Evolutionary conservation across 2,888 invertebrate genomes (phyloP), one percentile per base, ranked within the genome.

Genomic region (Entomobrya multifasciata): DNA sequence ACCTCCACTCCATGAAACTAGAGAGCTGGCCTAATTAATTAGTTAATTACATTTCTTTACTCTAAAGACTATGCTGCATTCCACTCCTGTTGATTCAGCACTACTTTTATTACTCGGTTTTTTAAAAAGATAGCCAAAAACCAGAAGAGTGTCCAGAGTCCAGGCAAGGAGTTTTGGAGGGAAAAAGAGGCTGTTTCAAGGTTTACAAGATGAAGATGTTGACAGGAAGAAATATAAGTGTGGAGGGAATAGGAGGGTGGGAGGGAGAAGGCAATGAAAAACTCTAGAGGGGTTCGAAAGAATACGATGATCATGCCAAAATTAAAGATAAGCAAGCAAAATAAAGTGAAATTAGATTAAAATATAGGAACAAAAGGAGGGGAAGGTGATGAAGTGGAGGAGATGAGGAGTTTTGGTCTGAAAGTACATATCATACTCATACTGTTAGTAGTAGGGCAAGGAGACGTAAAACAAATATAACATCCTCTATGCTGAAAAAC

Each of bases 1-100:
- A 6, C 36, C 36, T 36, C 8, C 36, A 4, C 36, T 6, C 36
- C 36, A 36, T 36, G 36, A 36, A 36, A 36, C 36, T 36, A 36
- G 36, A 36, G 36, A 36, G 8, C 8, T 36, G 27, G 60, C 49
- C 27, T 85, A 85, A 85, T 85, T 85, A 85, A 79, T 85, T 85
- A 85, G 72, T 85, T 85, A 79, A 79, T 78, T 85, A 85, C 72
- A 78, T 85, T 78, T 85, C 67, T 44, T 60, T 36, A 67, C 49
- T 65, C 27, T 57, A 20, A 60, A 57, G 60, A 74, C 52, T 36
- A 36, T 36, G 36, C 52, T 30, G n/a, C 27, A 52, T 74, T 17
- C 0, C 49, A 10, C 74, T 74, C 74, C 74, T 74, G 74, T 74
- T 74, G 74, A 74, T 74, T 74, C 74, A 49, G 74, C 74, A 27